A percentile compares a stretch with the other conserved stretches of the same genome.
Evolutionary conservation across 2,888 invertebrate species (phyloP).

Genomic region (Temnothorax rugatulus): DNA sequence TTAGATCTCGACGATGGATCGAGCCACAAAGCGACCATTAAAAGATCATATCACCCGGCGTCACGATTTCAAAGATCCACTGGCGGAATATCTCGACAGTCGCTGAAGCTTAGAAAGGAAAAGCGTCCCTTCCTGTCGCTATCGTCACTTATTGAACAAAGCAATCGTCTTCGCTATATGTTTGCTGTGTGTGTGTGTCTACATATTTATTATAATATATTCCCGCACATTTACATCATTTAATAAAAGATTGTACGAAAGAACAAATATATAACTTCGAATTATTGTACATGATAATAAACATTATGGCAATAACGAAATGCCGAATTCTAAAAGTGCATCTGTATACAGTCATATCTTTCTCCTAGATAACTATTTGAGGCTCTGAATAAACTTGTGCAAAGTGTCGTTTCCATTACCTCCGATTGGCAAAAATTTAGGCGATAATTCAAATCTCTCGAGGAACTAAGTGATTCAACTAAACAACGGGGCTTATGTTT

Average conservation of each 20-base stretch:
- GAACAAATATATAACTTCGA: background rate
- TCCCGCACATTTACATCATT: background rate
- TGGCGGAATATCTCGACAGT: conserved; percentile 67
- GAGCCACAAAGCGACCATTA: conserved; percentile 86
- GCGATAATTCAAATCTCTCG: conserved; percentile 33
- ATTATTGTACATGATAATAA: background rate
- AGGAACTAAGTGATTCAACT: conserved; percentile 53
- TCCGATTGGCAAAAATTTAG: conserved; percentile 47
- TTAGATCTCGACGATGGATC: conserved; percentile 85
- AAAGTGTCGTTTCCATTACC: background rate
- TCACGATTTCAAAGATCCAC: conserved; percentile 78
- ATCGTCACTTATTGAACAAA: conserved; percentile 42
- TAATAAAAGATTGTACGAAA: background rate
- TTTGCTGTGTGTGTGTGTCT: background rate
- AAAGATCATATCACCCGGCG: conserved; percentile 85
- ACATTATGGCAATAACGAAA: background rate
- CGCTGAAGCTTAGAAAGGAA: conserved; percentile 61
- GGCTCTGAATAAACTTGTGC: background rate
- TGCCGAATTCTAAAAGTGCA: background rate
- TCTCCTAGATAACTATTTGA: background rate
- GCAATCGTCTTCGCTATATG: background rate
- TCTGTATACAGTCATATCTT: background rate
- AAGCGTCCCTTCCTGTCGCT: conserved; percentile 51
- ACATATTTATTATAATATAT: conserved; percentile 8
- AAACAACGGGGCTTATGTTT: conserved; percentile 62